Conservation (phyloP, 2,888 invertebrate species). For the Dynastes hyllus region DNA sequence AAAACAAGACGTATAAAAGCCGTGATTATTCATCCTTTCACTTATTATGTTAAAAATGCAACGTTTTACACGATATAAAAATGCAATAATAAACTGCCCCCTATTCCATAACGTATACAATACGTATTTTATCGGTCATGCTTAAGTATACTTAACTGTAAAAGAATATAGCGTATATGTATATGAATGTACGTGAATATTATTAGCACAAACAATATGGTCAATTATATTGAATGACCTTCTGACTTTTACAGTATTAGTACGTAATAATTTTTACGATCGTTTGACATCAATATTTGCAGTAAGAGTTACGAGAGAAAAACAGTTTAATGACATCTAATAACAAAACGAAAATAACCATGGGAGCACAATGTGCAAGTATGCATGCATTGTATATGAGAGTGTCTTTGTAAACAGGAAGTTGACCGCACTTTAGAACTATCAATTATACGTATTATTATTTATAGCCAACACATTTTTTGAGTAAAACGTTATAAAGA, state of each 20-base stretch:
- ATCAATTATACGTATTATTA: no score
- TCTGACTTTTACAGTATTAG: constrained; percentile 7
- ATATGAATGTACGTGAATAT: background rate
- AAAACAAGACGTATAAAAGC: background rate
- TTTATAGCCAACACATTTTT: no score
- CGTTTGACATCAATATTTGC: constrained; percentile 3
- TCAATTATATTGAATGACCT: constrained; percentile 14
- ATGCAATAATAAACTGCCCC: background rate
- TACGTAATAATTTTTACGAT: constrained; percentile 1
- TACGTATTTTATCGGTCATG: background rate
- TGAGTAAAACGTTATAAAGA: no score
- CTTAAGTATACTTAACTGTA: constrained; percentile 5
- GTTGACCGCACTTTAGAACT: no score
- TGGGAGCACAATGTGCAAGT: no score
- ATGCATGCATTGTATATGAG: no score
- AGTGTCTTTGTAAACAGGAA: no score
- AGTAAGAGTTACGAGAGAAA: background rate
- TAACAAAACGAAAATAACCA: no score
- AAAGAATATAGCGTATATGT: background rate
- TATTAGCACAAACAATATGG: constrained; percentile 15
- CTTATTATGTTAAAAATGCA: background rate
- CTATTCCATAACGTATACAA: background rate
- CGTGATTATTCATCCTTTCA: constrained; percentile 4
- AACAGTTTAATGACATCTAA: no score
- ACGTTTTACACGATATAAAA: background rate